Evolutionary conservation across 2,888 invertebrate species (phyloP).

Genomic region (Romanomermis culicivorax): DNA sequence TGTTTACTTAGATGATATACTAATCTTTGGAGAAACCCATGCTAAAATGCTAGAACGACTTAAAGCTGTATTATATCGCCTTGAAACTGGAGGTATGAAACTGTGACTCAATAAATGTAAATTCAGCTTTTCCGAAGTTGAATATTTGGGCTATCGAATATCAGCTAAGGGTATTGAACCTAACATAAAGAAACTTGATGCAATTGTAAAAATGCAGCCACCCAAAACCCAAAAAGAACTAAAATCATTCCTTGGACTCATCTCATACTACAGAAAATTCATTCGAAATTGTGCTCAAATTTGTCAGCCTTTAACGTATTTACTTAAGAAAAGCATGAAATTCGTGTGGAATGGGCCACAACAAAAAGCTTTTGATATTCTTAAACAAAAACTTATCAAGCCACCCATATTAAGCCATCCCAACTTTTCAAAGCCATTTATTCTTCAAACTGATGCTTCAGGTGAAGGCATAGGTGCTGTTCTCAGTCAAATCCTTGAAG

Average conservation of each 20-base stretch:
- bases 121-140: not conserved
- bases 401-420: not conserved
- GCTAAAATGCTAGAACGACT: not conserved
- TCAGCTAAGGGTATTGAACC: not conserved
- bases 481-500: constrained; percentile 2
- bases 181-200: not conserved
- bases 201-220: not conserved
- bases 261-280: not conserved
- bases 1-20: constrained; percentile 17
- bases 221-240: not conserved
- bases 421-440: constrained; percentile 5
- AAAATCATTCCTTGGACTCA: not conserved
- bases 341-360: not conserved
- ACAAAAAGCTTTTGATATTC: not conserved
- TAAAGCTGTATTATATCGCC: not conserved
- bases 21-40: constrained; percentile 6
- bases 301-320: too few relatives aligned
- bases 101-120: not conserved
- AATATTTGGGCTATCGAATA: not conserved
- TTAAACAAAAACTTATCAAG: not conserved
- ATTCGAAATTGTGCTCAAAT: too few relatives aligned
- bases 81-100: not conserved
- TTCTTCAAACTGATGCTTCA: constrained; percentile 2
- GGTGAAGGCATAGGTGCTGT: constrained; percentile 1
- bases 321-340: not conserved